Percentiles rank a stretch among this genome's conserved stretches.
These are phyloP conservation scores for Manacus vitellinus DNA, from an alignment of 2,113 vertebrate species.

Conservation along the genomic window DNA sequence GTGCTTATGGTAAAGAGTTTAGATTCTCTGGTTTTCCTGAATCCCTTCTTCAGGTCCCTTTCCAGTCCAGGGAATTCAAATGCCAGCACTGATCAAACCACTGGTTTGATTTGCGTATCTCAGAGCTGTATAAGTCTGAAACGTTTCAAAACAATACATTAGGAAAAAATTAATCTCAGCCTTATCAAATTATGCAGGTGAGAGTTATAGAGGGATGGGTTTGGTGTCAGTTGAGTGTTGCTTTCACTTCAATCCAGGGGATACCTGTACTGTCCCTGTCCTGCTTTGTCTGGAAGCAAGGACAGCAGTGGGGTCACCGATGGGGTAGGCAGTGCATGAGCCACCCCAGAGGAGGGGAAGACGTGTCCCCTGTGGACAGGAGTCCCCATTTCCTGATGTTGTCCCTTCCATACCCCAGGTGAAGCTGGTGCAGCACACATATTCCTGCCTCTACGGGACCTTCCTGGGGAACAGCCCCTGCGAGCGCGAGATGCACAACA, in stretches of 20 bases:
- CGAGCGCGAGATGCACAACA: constrained; percentile 90
- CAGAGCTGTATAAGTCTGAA: neutral
- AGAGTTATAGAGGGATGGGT: neutral
- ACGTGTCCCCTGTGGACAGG: rapidly evolving
- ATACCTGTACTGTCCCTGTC: neutral
- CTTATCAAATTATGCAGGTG: neutral
- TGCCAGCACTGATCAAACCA: neutral
- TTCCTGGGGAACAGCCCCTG: constrained; percentile 96
- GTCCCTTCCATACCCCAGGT: constrained; percentile 75
- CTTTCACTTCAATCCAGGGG: neutral
- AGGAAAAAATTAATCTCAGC: neutral
- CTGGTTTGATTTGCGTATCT: neutral
- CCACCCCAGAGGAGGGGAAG: neutral
- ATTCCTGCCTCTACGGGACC: constrained; percentile 96
- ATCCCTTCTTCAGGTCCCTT: neutral
- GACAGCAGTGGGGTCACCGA: neutral
- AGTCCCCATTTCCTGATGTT: rapidly evolving
- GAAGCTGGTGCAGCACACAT: constrained; percentile 97
- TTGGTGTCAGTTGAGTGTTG: neutral
- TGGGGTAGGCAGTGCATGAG: neutral
- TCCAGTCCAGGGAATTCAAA: neutral
- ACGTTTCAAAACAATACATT: neutral
- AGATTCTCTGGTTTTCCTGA: neutral
- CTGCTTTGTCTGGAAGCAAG: neutral
- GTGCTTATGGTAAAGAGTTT: neutral